Evolutionary conservation across 2,113 vertebrate genomes (phyloP).

Genomic region (Centropristis striata): DNA sequence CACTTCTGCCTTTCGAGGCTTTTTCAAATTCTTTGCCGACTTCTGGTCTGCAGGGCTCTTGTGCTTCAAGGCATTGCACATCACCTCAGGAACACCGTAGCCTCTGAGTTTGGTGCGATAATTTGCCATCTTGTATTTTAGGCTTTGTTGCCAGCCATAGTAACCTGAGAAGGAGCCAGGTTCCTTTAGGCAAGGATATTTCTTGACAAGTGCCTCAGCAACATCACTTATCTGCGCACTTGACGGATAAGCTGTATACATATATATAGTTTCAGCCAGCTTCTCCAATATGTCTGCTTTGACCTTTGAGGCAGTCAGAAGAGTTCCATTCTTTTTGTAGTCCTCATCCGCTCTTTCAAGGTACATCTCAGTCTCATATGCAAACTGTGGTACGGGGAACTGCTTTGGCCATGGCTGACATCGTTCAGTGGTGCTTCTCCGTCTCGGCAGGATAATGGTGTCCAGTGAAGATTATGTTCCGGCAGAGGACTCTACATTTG

Average conservation of each 20-base stretch:
- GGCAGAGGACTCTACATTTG: conserved; percentile 16
- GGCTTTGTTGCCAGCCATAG: conserved; percentile 61
- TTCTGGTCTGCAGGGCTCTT: conserved; percentile 29
- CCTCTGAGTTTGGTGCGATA: conserved; percentile 50
- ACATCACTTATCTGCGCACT: conserved; percentile 20
- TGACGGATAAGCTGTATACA: conserved; percentile 13
- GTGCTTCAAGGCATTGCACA: conserved; percentile 44
- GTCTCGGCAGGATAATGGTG: conserved; percentile 36
- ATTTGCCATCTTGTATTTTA: conserved; percentile 63
- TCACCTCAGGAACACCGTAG: conserved; percentile 46
- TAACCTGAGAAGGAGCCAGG: conserved; percentile 54
- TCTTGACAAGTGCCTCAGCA: conserved; percentile 34
- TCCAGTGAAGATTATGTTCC: conserved; percentile 8
- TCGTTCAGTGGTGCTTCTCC: conserved; percentile 25
- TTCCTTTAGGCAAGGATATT: conserved; percentile 59
- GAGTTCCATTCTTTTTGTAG: conserved; percentile 16
- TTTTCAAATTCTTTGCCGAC: conserved; percentile 50
- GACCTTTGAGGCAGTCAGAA: conserved; percentile 9
- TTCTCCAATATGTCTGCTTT: conserved; percentile 23
- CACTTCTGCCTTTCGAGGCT: conserved; percentile 43
- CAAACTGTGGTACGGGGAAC: conserved; percentile 63
- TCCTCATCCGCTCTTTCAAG: conserved; percentile 21
- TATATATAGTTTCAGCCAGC: conserved; percentile 20
- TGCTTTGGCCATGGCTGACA: conserved; percentile 58
- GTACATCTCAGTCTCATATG: conserved; percentile 52